Percentiles rank a stretch among this genome's conserved stretches.
Evolutionary conservation across 2,113 vertebrate genomes (phyloP).

Genomic region (Antechinus stuartii): DNA sequence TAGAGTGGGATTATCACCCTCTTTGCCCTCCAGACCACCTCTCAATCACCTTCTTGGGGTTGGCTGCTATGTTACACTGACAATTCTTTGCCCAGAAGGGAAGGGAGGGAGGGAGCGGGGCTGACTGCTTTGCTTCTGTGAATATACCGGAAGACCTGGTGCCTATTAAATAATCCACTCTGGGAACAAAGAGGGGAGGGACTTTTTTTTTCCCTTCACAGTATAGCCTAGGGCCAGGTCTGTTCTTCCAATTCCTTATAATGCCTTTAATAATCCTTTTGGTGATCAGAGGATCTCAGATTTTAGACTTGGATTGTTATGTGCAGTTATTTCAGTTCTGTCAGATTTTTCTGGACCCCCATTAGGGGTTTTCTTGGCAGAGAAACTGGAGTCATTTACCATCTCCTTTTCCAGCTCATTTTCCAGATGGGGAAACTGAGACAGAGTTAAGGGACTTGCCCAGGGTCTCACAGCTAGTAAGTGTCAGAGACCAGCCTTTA

Average conservation of each 20-base stretch:
- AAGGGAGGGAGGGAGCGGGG: background rate
- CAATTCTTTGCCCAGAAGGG: background rate
- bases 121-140: background rate
- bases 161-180: background rate
- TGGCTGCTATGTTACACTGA: background rate
- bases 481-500: background rate
- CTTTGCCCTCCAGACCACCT: background rate
- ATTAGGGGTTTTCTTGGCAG: background rate
- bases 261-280: background rate
- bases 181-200: background rate
- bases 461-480: background rate
- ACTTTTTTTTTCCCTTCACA: background rate
- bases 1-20: background rate
- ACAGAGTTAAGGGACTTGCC: background rate
- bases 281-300: background rate
- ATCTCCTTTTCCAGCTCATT: background rate
- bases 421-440: background rate
- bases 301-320: background rate
- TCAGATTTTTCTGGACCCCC: background rate
- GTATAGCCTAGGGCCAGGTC: background rate
- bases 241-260: background rate
- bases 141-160: background rate
- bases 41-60: background rate
- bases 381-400: background rate
- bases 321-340: background rate